Evolutionary conservation across 2,113 vertebrate species (phyloP).

Genomic region (Narcine bancroftii): DNA sequence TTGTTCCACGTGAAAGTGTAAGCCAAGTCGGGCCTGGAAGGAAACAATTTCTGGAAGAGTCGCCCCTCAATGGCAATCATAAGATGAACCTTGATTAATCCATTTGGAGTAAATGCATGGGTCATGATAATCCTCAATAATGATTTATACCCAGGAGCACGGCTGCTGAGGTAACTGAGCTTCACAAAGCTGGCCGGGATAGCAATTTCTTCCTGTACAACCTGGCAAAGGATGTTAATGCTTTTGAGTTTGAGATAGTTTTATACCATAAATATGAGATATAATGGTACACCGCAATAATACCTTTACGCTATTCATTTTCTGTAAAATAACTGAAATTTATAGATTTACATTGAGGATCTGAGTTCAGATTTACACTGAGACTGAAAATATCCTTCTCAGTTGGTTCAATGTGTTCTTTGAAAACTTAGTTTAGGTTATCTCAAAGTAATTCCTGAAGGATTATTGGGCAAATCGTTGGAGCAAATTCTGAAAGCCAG

Average conservation of each 20-base stretch:
- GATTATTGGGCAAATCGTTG: neutral
- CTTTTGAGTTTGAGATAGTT: neutral
- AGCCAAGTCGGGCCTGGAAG: slow-evolving; percentile 78
- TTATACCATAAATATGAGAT: neutral
- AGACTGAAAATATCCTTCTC: neutral
- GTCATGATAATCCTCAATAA: slow-evolving; percentile 83
- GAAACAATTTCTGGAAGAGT: slow-evolving; percentile 87
- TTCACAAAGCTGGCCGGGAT: slow-evolving; percentile 86
- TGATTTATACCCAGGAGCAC: slow-evolving; percentile 84
- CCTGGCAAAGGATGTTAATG: slow-evolving; percentile 55
- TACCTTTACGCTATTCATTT: neutral
- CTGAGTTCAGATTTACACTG: neutral
- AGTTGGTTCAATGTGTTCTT: neutral
- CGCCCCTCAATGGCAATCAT: slow-evolving; percentile 80
- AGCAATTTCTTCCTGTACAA: slow-evolving; percentile 84
- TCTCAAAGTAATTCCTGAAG: too few species aligned
- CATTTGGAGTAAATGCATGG: slow-evolving; percentile 65
- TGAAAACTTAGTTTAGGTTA: neutral
- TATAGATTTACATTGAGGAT: neutral
- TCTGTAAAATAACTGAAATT: neutral
- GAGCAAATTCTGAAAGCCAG: too few species aligned
- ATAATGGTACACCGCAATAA: neutral
- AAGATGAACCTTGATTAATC: slow-evolving; percentile 86
- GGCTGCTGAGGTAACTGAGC: slow-evolving; percentile 86
- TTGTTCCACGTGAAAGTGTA: slow-evolving; percentile 94